Base-by-base conservation (phyloP, 1,140 invertebrate genomes). In the Drosophila auraria region DNA sequence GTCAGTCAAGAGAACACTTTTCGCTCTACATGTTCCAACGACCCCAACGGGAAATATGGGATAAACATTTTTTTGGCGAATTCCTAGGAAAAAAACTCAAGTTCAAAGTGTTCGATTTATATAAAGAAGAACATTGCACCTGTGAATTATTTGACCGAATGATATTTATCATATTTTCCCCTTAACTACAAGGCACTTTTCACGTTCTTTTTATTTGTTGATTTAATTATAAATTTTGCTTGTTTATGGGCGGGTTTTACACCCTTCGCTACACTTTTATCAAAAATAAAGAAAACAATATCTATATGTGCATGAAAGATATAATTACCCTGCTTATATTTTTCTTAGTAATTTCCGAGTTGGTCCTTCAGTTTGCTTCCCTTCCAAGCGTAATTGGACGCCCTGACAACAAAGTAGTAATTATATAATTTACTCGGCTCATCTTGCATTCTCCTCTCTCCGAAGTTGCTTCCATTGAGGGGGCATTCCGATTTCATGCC, bases 381-480 rank as follows among this genome's bases (percentile, higher is more conserved):
- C n/a, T 11, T 30, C 33, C 3, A 30, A 42, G 0, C 3, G 59
- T 53, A 61, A 61, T 53, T 61, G 17, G 27, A 51, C 11, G 27
- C 27, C 44, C 17, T n/a, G 20, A 17, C 12, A 23, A 17, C 51
- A 64, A 23, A 58, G 51, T 59, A n/a, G 17, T 30, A n/a, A 64
- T 64, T 44, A 44, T 33, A 44, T 44, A 42, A 36, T 40, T 30
- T n/a, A 45, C 27, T 44, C 56, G 36, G 8, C 33, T 61, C 15
- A 68, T 38, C 44, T 64, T 27, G 42, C 64, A 66, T 20, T 66
- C 60, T 49, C 15, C 20, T 25, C 30, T n/a, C 40, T 36, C n/a
- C 14, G 12, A 6, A 1, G 20, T n/a, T 7, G 42, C 27, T 63
- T 30, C 25, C 65, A 63, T 47, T 49, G 17, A 60, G 50, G 50